Percentiles rank a stretch among this genome's conserved stretches.
Conservation (phyloP, 2,797 vertebrate species). For the Leuciscus waleckii region DNA sequence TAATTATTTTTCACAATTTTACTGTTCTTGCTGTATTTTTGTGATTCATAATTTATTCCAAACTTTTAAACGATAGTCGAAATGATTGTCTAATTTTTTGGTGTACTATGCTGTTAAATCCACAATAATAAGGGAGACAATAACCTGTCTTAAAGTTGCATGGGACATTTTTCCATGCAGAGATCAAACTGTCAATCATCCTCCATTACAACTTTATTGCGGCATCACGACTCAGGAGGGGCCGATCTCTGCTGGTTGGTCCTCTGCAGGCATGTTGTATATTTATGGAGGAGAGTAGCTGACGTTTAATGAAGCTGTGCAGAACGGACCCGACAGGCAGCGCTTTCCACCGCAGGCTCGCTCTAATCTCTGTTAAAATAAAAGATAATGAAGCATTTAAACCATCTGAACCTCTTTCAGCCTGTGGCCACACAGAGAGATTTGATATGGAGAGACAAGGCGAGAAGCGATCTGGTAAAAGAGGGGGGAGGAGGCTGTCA, state of each 20-base stretch:
- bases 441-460: constrained; percentile 64
- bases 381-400: constrained; percentile 80
- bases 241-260: constrained; percentile 21
- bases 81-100: neutral
- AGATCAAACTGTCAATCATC: constrained; percentile 27
- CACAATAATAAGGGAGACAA: neutral
- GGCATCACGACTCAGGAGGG: constrained; percentile 11
- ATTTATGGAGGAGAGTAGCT: constrained; percentile 34
- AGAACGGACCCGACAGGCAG: constrained; percentile 52
- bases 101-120: neutral
- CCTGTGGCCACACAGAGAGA: constrained; percentile 61
- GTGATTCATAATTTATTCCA: too few relatives aligned
- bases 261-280: constrained; percentile 48
- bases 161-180: neutral
- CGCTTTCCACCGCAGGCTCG: constrained; percentile 62
- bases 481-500: constrained; percentile 61
- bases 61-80: too few relatives aligned
- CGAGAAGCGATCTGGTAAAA: constrained; percentile 73
- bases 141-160: neutral
- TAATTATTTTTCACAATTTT: too few relatives aligned
- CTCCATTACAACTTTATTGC: constrained; percentile 23
- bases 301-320: constrained; percentile 41
- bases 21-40: too few relatives aligned
- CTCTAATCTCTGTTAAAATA: constrained; percentile 77
- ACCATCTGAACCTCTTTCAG: constrained; percentile 64